Evolutionary conservation across 2,797 vertebrate species (phyloP).

Genomic region (Leptoclinus maculatus): DNA sequence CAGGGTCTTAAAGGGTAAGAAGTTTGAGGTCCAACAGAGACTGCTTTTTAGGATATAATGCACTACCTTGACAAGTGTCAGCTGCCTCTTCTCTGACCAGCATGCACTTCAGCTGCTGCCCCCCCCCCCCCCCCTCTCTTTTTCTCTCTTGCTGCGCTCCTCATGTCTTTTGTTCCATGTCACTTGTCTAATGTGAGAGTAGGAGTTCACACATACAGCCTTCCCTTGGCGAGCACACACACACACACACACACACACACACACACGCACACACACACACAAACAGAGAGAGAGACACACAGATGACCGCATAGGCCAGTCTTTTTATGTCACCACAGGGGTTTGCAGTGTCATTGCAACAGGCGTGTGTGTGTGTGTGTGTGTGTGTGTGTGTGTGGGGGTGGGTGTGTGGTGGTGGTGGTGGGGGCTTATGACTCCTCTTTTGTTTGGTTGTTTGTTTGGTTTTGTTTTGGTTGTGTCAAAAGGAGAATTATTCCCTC

Average conservation of each 20-base stretch:
- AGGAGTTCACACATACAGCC: constrained; percentile 55
- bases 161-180: constrained; percentile 51
- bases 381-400: constrained; percentile 22
- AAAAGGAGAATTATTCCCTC: constrained; percentile 66
- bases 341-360: constrained; percentile 45
- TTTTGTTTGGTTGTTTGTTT: too few species aligned
- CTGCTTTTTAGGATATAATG: neutral
- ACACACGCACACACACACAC: neutral
- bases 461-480: constrained; percentile 53
- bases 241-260: constrained; percentile 21
- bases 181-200: constrained; percentile 54
- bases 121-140: neutral
- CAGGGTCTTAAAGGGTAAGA: neutral
- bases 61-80: constrained; percentile 6
- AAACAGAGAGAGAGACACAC: constrained; percentile 17
- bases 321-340: constrained; percentile 51
- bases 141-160: constrained; percentile 3
- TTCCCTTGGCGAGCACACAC: constrained; percentile 24
- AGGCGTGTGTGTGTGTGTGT: constrained; percentile 17
- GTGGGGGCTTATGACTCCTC: constrained; percentile 38
- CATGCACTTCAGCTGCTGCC: constrained; percentile 28
- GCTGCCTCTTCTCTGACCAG: constrained; percentile 13
- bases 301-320: constrained; percentile 45
- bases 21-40: neutral
- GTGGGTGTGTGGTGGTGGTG: constrained; percentile 11